These are phyloP conservation scores for Catocala fraxini DNA, from an alignment of 2,888 invertebrate genomes.

Conservation along the genomic window DNA sequence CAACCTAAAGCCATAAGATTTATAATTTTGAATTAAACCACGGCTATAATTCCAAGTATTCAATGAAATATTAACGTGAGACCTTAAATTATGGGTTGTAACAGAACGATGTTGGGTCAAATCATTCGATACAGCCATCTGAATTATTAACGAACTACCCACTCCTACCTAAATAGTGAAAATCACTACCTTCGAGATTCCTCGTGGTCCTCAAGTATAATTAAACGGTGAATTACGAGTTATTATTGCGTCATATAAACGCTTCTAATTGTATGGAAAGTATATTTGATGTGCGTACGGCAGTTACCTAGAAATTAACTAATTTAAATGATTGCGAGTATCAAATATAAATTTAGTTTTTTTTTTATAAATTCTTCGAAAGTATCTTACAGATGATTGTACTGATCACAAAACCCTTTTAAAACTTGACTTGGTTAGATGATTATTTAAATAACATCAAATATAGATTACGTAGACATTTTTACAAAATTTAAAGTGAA, in stretches of 20 bases:
- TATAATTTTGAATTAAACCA: background rate
- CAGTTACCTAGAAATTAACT: no score
- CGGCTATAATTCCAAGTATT: conserved; percentile 5
- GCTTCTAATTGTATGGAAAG: conserved; percentile 1
- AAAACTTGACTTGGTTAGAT: no score
- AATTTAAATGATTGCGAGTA: no score
- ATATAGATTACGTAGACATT: no score
- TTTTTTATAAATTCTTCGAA: no score
- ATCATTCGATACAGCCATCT: conserved; percentile 15
- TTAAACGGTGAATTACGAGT: conserved; percentile 8
- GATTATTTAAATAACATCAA: no score
- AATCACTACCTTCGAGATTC: conserved; percentile 8
- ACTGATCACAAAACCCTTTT: no score
- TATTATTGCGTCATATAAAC: conserved; percentile 9
- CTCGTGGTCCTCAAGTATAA: conserved; percentile 8
- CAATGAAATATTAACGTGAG: conserved; percentile 15
- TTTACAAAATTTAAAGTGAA: no score
- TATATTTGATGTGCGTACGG: background rate
- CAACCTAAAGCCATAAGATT: no score
- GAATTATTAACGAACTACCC: conserved; percentile 25
- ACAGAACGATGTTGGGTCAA: conserved; percentile 15
- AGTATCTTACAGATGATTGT: no score
- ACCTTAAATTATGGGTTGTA: conserved; percentile 20
- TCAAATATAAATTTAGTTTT: no score
- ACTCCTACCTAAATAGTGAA: conserved; percentile 5